A percentile compares a stretch with the other conserved stretches of the same genome.
Conservation (phyloP, 2,888 invertebrate species). For the Microctonus aethiopoides region DNA sequence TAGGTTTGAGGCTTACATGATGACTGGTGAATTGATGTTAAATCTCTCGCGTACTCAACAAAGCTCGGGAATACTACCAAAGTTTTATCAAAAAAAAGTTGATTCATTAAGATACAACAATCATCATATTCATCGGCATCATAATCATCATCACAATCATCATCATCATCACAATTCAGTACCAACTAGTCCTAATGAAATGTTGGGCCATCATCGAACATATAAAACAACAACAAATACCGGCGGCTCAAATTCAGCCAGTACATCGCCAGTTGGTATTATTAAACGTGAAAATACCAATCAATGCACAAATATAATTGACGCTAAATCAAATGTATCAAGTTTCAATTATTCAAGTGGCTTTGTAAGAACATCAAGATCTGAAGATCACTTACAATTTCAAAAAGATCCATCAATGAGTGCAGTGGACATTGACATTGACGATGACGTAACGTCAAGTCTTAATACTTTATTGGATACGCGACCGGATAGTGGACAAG, state of each 20-base stretch:
- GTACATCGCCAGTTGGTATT: slow-evolving; percentile 70
- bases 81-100: slow-evolving; percentile 72
- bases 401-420: slow-evolving; percentile 83
- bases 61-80: slow-evolving; percentile 73
- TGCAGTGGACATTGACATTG: slow-evolving; percentile 90
- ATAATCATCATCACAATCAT: slow-evolving; percentile 68
- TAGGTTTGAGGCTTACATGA: slow-evolving; percentile 94
- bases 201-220: slow-evolving; percentile 72
- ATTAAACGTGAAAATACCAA: slow-evolving; percentile 67
- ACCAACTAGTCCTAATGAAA: slow-evolving; percentile 78
- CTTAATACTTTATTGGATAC: slow-evolving; percentile 90
- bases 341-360: slow-evolving; percentile 66
- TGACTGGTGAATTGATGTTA: slow-evolving; percentile 96
- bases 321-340: slow-evolving; percentile 44
- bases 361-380: slow-evolving; percentile 88
- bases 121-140: slow-evolving; percentile 71
- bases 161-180: slow-evolving; percentile 73
- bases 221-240: slow-evolving; percentile 51
- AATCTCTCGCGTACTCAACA: slow-evolving; percentile 88
- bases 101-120: slow-evolving; percentile 71
- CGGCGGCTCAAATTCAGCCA: slow-evolving; percentile 69
- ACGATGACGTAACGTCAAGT: slow-evolving; percentile 93
- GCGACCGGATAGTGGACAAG: slow-evolving; percentile 72
- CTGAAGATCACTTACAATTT: slow-evolving; percentile 90
- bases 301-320: slow-evolving; percentile 44